Base-by-base conservation (phyloP, 2,888 invertebrate genomes). In the Ichneumon xanthorius region DNA sequence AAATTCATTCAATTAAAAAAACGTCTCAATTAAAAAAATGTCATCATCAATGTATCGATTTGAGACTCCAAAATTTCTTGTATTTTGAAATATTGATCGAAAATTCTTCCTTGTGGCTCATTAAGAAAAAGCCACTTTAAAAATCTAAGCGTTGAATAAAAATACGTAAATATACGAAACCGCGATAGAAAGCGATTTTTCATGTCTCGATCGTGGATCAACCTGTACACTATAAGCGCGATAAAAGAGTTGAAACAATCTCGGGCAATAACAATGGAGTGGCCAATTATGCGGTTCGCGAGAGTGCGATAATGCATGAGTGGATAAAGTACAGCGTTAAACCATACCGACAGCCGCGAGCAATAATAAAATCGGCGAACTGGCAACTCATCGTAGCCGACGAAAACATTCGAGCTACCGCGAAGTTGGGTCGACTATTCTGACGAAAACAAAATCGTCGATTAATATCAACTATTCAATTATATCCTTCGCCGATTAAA, bases 261-360 rank as follows among this genome's bases (percentile, higher is more conserved):
- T 76, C 50, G 30, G 9, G 9, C n/a, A 7, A 55, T 19, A 55
- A 63, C 2, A 1, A 5, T 19, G 19, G 55, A 73, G 73, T 61
- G 73, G 61, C 48, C 30, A 73, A 73, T 73, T 73, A 73, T 50
- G 58, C 40, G 73, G 63, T 75, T 75, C 37, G 14, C 26, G 63
- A 50, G 50, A 76, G 75, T 48, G 48, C 75, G 63, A 50, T 76
- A 50, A 76, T 76, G 75, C 75, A 65, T 65, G 65, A 65, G 50
- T 76, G 63, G 63, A 65, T 76, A 50, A 76, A 63, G 5, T 50
- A 61, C 11, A 63, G 75, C 16, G 73, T 53, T 26, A 75, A 75
- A 48, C 19, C 50, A 65, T 19, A 30, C n/a, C 40, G 37, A 50
- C 65, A 26, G 50, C 65, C 45, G 26, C 50, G 19, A 48, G 45